Base-by-base conservation (phyloP, 64 coral and sea anemone species). In the Montipora cactus region DNA sequence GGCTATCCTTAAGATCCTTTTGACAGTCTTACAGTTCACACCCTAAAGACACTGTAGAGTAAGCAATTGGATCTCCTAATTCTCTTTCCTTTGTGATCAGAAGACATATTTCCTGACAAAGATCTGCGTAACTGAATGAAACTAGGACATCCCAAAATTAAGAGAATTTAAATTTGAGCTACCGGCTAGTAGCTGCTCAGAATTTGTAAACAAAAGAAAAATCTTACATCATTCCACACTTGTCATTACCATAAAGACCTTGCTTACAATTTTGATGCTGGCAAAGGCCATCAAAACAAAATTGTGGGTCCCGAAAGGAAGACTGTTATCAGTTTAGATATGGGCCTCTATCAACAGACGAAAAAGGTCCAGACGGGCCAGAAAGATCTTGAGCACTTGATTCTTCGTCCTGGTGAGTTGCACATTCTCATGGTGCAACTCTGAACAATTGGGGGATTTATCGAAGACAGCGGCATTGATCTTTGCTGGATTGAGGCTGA, bases 381-480 rank as follows among this genome's bases (percentile, higher is more conserved):
- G 37, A 37, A 21, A 1, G 87, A 89, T 50, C 87, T 77, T 12
- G 73, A 77, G 1, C 61, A 89, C 22, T 15, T 89, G 14, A 50
- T 89, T 44, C 13, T 89, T 21, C 44, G 72, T n/a, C 48, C 87
- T 11, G 74, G 87, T 25, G 48, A 74, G 79, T 67, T 92, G 2
- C 90, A 92, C 67, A 79, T 91, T 28, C 64, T 37, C 1, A 76
- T 84, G 90, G 89, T 78, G 5, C 77, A 81, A 44, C 90, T 92
- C 13, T 12, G 37, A 37, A 37, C 37, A 37, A 81, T 81, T 22
- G 77, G 90, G 3, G 45, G 62, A 53, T 92, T 74, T 21, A 76
- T 83, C 25, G 90, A 92, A 21, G 37, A 37, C 37, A 37, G 37
- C 37, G 37, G 37, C 37, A 37, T 37, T 37, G 37, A 37, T 37